phyloP scores from a whole-genome alignment of 2,888 invertebrate species.

The Patella ulyssiponensis region DNA sequence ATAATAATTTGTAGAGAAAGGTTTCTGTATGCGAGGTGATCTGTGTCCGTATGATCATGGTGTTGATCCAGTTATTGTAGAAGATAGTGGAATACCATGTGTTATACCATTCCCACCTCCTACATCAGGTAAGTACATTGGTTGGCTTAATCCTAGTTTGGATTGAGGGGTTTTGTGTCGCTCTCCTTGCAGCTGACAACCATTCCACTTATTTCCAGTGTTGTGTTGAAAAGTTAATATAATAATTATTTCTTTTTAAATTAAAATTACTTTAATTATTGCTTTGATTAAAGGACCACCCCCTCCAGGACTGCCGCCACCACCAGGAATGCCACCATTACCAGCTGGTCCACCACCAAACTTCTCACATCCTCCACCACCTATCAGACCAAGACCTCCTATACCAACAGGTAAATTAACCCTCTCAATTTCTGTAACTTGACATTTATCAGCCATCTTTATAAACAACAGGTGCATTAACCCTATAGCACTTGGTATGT shows the following conservation, averaged over 20 bases:
- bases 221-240: too few species aligned
- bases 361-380: conserved; percentile 24
- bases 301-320: conserved; percentile 49
- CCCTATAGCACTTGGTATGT: too few species aligned
- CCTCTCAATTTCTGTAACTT: too few species aligned
- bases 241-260: too few species aligned
- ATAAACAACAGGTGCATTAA: too few species aligned
- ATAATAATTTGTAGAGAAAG: conserved; percentile 80
- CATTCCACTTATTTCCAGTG: too few species aligned
- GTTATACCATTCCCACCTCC: conserved; percentile 71
- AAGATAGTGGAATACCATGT: conserved; percentile 81
- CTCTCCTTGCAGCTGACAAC: too few species aligned
- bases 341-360: conserved; percentile 21
- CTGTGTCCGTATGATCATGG: conserved; percentile 98
- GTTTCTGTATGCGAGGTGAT: conserved; percentile 96
- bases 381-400: conserved; percentile 29
- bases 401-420: background rate
- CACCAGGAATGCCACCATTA: conserved; percentile 36
- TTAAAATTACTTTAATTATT: background rate
- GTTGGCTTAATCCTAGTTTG: too few species aligned
- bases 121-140: conserved; percentile 38
- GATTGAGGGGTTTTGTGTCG: too few species aligned
- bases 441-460: too few species aligned
- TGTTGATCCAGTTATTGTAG: conserved; percentile 93
- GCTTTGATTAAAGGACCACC: conserved; percentile 24